Percentiles rank a stretch among this genome's conserved stretches.
Evolutionary conservation across 2,797 vertebrate species (phyloP).

Genomic region (Antrozous pallidus): DNA sequence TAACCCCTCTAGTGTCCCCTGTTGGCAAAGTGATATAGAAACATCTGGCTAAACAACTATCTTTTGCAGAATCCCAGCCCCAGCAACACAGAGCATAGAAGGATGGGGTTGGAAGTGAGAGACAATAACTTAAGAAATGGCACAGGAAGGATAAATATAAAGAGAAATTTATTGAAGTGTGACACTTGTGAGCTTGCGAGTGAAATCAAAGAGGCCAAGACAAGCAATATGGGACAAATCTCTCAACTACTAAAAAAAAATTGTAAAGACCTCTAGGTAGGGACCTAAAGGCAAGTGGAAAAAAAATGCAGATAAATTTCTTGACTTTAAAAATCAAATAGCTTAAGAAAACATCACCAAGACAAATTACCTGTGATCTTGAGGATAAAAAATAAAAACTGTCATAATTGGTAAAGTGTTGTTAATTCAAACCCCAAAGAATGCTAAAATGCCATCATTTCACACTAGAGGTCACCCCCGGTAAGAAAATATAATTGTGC

Average conservation of each 20-base stretch:
- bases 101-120: background rate
- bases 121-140: background rate
- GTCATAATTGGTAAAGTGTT: conserved; percentile 74
- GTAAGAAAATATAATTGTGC: conserved; percentile 82
- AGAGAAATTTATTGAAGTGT: conserved; percentile 23
- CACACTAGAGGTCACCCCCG: conserved; percentile 86
- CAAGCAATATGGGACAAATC: conserved; percentile 21
- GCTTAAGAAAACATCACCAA: conserved; percentile 19
- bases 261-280: background rate
- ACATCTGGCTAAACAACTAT: background rate
- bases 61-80: background rate
- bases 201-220: background rate
- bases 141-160: background rate
- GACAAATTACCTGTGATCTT: conserved; percentile 34
- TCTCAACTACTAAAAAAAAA: conserved; percentile 23
- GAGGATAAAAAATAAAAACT: background rate
- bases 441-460: conserved; percentile 83
- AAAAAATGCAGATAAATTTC: background rate
- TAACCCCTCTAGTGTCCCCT: background rate
- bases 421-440: conserved; percentile 77
- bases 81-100: background rate
- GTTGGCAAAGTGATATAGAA: background rate
- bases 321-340: conserved; percentile 46
- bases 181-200: conserved; percentile 28
- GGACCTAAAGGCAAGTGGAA: background rate